Conservation (phyloP, 2,888 invertebrate species). For the Crossocerus cetratus region DNA sequence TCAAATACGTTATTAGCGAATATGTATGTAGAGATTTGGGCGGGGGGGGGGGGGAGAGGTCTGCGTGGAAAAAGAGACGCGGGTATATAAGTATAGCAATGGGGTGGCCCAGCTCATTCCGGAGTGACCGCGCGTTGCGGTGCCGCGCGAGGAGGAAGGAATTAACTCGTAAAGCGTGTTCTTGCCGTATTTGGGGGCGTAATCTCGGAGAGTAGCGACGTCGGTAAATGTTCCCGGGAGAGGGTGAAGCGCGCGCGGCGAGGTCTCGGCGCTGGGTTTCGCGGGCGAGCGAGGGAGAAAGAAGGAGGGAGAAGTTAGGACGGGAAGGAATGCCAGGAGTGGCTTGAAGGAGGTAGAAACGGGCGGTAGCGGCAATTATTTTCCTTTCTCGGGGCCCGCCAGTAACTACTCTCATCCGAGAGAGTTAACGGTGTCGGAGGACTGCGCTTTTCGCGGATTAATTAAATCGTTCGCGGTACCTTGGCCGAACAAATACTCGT, state of each 20-base stretch:
- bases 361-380: constrained; percentile 64
- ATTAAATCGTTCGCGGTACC: constrained; percentile 66
- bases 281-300: neutral
- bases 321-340: constrained; percentile 21
- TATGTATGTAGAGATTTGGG: neutral
- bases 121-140: neutral
- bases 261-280: neutral
- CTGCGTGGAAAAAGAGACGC: neutral
- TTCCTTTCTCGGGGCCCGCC: constrained; percentile 54
- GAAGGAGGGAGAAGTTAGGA: constrained; percentile 18
- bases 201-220: constrained; percentile 49
- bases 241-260: constrained; percentile 7
- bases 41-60: neutral
- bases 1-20: too few relatives aligned
- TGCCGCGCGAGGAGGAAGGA: too few relatives aligned
- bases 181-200: constrained; percentile 8
- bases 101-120: constrained; percentile 11
- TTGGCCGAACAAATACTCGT: constrained; percentile 65
- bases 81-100: neutral
- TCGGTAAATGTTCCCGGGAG: constrained; percentile 45
- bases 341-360: constrained; percentile 48
- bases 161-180: too few relatives aligned
- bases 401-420: constrained; percentile 50
- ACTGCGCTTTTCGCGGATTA: constrained; percentile 68
- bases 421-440: constrained; percentile 52